Conservation (phyloP, 2,888 invertebrate species). For the Fragum fragum region DNA sequence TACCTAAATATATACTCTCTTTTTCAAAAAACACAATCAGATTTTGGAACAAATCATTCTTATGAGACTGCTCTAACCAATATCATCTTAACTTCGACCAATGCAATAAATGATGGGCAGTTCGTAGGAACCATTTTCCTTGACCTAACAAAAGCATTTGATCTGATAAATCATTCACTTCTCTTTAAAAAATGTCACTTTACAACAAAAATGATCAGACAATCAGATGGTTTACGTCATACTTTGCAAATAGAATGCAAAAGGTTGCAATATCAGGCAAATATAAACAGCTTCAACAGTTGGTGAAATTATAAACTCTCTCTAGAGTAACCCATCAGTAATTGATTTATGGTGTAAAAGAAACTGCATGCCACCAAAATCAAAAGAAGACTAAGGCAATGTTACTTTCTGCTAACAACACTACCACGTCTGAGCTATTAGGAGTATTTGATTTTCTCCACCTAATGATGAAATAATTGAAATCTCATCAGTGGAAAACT, state of each 20-base stretch:
- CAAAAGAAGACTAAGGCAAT: constrained; percentile 7
- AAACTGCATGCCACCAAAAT: neutral
- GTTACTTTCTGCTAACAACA: neutral
- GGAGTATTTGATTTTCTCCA: neutral
- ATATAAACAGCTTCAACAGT: too few species aligned
- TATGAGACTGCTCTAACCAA: neutral
- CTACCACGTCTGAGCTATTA: too few species aligned
- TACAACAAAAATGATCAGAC: neutral
- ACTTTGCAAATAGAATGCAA: neutral
- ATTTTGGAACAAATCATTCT: too few species aligned
- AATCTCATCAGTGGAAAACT: too few species aligned
- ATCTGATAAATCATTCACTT: neutral
- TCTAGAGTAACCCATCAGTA: too few species aligned
- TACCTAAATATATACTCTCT: neutral
- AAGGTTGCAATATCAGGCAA: neutral
- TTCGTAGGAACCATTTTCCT: neutral
- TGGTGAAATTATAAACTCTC: too few species aligned
- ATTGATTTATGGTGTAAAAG: neutral
- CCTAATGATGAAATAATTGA: neutral
- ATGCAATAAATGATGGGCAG: neutral
- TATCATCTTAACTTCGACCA: neutral
- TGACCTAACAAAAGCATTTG: constrained; percentile 1
- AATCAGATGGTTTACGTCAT: neutral
- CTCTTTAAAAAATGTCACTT: neutral
- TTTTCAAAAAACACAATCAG: neutral